Evolutionary conservation across 2,797 vertebrate genomes (phyloP).

Genomic region (Enteromius anoplus): DNA sequence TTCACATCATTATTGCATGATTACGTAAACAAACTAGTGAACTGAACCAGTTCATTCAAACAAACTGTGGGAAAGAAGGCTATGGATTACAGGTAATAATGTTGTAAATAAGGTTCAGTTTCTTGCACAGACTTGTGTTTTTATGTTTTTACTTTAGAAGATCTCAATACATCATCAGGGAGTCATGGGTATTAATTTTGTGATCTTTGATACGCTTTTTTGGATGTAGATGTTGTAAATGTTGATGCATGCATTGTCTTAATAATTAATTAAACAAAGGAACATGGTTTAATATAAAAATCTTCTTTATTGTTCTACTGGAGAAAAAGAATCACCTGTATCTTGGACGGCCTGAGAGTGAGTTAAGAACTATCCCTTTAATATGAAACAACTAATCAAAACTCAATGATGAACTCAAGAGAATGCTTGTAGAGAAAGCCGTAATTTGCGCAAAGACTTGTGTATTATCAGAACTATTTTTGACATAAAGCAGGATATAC

Average conservation of each 20-base stretch:
- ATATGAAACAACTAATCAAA: neutral
- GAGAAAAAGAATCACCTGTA: neutral
- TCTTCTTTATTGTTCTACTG: neutral
- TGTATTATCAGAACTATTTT: neutral
- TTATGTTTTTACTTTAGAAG: accelerated
- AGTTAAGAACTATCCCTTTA: neutral
- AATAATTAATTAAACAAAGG: neutral
- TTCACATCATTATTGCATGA: no score
- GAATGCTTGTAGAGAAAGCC: neutral
- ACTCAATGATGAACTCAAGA: neutral
- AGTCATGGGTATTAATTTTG: neutral
- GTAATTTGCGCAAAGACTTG: neutral
- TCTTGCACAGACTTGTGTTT: neutral
- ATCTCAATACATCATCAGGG: neutral
- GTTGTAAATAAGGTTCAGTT: neutral
- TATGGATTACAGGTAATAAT: neutral
- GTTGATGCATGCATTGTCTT: neutral
- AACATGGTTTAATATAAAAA: neutral
- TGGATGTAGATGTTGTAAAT: no score
- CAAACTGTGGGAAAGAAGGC: no score
- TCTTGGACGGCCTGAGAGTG: neutral
- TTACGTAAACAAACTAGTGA: no score
- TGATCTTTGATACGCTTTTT: neutral
- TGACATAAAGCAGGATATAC: conserved; percentile 4
- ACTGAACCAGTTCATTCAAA: no score